Conservation (phyloP, 2,888 invertebrate species). For the Charanyca ferruginea region DNA sequence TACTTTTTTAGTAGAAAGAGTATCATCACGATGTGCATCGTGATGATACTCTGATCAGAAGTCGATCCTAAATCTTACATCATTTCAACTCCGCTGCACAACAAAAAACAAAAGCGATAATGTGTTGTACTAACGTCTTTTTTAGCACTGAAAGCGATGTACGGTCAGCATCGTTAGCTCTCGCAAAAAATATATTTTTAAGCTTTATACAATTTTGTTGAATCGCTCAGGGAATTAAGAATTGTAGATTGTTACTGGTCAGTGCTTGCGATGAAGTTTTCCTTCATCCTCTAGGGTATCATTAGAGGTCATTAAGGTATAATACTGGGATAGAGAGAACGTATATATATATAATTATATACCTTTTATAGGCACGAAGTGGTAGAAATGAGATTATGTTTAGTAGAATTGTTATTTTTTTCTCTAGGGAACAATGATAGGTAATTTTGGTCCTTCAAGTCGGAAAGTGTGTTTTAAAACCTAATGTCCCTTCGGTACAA, state of each 20-base stretch:
- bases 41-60: too few relatives aligned
- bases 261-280: conserved; percentile 29
- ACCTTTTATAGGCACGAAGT: neutral
- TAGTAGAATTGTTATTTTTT: neutral
- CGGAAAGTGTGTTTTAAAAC: neutral
- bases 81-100: conserved; percentile 18
- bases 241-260: conserved; percentile 34
- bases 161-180: conserved; percentile 60
- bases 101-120: conserved; percentile 49
- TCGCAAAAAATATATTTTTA: conserved; percentile 55
- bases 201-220: conserved; percentile 49
- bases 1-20: too few relatives aligned
- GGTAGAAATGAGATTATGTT: neutral
- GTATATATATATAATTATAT: too few relatives aligned
- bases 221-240: conserved; percentile 32
- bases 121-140: conserved; percentile 62
- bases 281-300: conserved; percentile 20
- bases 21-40: too few relatives aligned
- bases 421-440: neutral
- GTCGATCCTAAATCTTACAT: conserved; percentile 22
- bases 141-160: conserved; percentile 53
- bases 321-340: neutral
- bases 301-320: conserved; percentile 42
- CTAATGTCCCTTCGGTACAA: too few relatives aligned
- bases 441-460: neutral